Evolutionary conservation across 2,888 invertebrate genomes (phyloP).

Genomic region (Drosophila falleni): DNA sequence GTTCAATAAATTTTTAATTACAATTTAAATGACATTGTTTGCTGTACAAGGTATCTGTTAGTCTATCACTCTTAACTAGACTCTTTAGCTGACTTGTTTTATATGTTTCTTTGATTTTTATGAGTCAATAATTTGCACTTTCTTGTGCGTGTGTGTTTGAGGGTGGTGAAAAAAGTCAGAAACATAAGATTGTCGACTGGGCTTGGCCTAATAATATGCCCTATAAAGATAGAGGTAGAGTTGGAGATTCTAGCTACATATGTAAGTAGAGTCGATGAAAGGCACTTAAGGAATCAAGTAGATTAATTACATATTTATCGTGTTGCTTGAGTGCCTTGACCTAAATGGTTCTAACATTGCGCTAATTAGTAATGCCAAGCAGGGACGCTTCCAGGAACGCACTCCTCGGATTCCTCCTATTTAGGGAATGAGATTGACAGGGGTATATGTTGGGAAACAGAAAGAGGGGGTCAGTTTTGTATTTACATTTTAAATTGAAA

Average conservation of each 20-base stretch:
- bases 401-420: not conserved
- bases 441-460: not conserved
- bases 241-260: not conserved
- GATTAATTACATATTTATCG: conserved; percentile 63
- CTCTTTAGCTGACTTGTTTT: conserved; percentile 3
- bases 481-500: conserved; percentile 73
- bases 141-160: conserved; percentile 11
- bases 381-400: conserved; percentile 23
- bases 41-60: not conserved
- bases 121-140: conserved; percentile 56
- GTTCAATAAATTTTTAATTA: too few relatives aligned
- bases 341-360: conserved; percentile 47
- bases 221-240: not conserved
- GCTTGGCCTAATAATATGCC: conserved; percentile 31
- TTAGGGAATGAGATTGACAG: not conserved
- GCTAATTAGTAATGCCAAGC: conserved; percentile 41
- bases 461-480: not conserved
- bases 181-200: conserved; percentile 16
- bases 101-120: conserved; percentile 66
- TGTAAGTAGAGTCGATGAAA: conserved; percentile 3
- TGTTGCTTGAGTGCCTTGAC: conserved; percentile 55
- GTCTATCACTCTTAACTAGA: not conserved
- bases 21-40: not conserved
- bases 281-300: conserved; percentile 42
- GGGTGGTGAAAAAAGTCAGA: not conserved